Evolutionary conservation across 2,888 invertebrate species (phyloP).

Genomic region (Lypha dubia): DNA sequence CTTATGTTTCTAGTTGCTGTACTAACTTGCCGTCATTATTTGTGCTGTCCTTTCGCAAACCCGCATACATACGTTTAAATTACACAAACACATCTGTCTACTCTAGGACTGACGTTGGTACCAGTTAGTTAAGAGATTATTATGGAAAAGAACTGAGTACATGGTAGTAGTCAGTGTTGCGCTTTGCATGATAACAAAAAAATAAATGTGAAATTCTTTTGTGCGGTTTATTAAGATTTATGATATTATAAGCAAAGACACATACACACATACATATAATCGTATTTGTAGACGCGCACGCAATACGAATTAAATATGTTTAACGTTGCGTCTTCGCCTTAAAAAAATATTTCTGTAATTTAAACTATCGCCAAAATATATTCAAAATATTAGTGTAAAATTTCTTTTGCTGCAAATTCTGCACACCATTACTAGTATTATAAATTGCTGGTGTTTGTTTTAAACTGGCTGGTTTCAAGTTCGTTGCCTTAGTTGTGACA

Average conservation of each 20-base stretch:
- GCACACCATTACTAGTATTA: too few relatives aligned
- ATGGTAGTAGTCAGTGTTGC: conserved; percentile 56
- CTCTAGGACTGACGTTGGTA: conserved; percentile 5
- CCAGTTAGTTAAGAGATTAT: background rate
- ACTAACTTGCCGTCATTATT: conserved; percentile 6
- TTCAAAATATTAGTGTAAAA: background rate
- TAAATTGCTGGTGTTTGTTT: conserved; percentile 15
- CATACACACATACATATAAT: background rate
- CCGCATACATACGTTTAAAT: background rate
- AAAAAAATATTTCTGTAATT: background rate
- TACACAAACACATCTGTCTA: conserved; percentile 9
- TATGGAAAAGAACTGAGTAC: background rate
- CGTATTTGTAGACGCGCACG: too few relatives aligned
- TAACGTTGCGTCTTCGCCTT: background rate
- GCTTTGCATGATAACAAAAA: conserved; percentile 66
- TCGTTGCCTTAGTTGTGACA: conserved; percentile 15
- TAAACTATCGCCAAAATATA: too few relatives aligned
- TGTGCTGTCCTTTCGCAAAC: background rate
- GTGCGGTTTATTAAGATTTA: conserved; percentile 70
- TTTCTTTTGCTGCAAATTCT: background rate
- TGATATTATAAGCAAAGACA: conserved; percentile 44
- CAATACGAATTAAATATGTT: background rate
- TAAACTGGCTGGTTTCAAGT: background rate
- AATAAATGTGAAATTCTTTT: conserved; percentile 68
- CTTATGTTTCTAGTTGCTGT: background rate